A percentile compares a stretch with the other conserved stretches of the same genome.
These are phyloP conservation scores for Nyctalus aviator DNA, from an alignment of 2,797 vertebrate species.

Conservation along the genomic window DNA sequence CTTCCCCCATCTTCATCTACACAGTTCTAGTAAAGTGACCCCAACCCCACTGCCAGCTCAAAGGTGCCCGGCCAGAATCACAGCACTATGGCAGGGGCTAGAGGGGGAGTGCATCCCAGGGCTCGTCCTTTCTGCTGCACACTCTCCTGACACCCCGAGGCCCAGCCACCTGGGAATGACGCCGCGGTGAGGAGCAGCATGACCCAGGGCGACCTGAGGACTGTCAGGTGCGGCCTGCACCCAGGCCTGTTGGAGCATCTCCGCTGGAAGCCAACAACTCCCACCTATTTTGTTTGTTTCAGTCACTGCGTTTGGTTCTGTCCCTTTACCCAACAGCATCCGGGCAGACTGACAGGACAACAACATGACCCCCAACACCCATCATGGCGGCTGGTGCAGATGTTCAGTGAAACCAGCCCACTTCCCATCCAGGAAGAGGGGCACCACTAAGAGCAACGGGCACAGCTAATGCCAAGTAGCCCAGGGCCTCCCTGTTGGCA, in stretches of 20 bases:
- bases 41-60: neutral
- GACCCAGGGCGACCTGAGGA: neutral
- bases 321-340: neutral
- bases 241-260: neutral
- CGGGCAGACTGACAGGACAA: no score
- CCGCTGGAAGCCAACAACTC: no score
- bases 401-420: neutral
- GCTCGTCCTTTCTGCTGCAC: neutral
- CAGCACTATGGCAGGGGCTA: no score
- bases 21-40: neutral
- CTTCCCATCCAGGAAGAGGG: neutral
- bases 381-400: neutral
- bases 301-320: neutral
- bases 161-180: neutral
- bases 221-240: rapidly evolving
- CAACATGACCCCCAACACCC: neutral
- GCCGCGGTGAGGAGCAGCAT: rapidly evolving
- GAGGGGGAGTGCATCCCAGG: neutral
- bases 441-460: neutral
- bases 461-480: neutral
- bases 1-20: neutral
- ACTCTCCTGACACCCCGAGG: neutral
- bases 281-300: neutral
- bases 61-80: neutral
- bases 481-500: neutral